Evolutionary conservation across 2,888 invertebrate species (phyloP), one percentile per base, ranked within the genome.

Genomic region (Antheraea yamamai): DNA sequence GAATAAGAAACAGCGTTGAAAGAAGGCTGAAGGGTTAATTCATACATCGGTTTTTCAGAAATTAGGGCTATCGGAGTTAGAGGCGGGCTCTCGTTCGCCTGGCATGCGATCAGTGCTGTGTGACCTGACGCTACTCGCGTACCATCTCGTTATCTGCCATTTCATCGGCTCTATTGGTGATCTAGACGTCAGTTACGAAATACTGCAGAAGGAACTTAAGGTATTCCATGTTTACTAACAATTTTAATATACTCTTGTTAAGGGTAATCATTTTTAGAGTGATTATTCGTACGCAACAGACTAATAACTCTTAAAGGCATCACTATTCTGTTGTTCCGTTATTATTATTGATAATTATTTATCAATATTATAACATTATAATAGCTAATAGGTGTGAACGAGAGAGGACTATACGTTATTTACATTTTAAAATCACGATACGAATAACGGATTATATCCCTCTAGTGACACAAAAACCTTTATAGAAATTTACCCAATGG

Each of bases 71-170:
- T 88, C 93, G 12, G 97, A 98, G 86, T 92, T 99, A 35, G 95
- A 96, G 82, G 95, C 96, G 47, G 98, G 98, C 0, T 97, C 97
- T 78, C 90, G 95, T 18, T 95, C 97, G 75, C 95, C 96, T 1
- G 96, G 98, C 18, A 92, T 99, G 73, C 96, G 99, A 51, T 97
- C 98, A 78, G 97, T 98, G 16, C 93, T 99, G 1, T 98, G 98
- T 86, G 97, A 97, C 47, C 96, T 99, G 92, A 97, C 97, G 0
- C 94, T 99, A 35, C 95, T 99, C 2, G 97, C 97, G 0, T 99
- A 98, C 91, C 97, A 99, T 90, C 95, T 98, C 47, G 96, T 99
- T 79, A 97, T 98, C 7, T 96, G 97, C 74, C 97, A 97, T 84
- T 97, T 98, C 76, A 94, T 98, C 72, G 98, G 98, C 87, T 96